Conservation (phyloP, 2,797 vertebrate genomes). For the Lagodon rhomboides region DNA sequence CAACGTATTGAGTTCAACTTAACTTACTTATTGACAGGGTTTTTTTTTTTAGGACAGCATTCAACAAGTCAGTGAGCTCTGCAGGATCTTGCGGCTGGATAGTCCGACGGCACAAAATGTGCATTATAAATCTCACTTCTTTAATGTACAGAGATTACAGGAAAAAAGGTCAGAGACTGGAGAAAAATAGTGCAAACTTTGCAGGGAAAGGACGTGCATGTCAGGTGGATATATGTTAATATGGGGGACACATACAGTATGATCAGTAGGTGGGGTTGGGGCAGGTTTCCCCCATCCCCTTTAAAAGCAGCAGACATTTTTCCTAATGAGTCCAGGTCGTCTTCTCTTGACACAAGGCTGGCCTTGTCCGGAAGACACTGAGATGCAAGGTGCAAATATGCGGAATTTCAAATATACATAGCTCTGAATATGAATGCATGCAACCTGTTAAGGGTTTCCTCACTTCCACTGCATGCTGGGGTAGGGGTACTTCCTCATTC, state of each 20-base stretch:
- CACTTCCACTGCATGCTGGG: not conserved
- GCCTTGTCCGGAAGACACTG: not conserved
- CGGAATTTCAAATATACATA: not conserved
- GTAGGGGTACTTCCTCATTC: too few species aligned
- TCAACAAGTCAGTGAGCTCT: not conserved
- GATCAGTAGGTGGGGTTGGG: conserved; percentile 15
- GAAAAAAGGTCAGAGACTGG: not conserved
- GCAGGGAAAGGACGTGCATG: not conserved
- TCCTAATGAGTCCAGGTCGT: not conserved
- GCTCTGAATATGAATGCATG: not conserved
- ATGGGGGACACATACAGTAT: conserved; percentile 37
- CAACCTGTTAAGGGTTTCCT: not conserved
- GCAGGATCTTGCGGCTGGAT: not conserved
- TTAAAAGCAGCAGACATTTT: conserved; percentile 9
- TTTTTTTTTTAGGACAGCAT: too few species aligned
- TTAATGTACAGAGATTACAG: not conserved
- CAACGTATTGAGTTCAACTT: too few species aligned
- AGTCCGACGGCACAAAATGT: not conserved
- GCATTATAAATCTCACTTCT: not conserved
- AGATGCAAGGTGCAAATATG: not conserved
- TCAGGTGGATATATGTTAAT: conserved; percentile 26
- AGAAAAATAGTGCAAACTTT: too few species aligned
- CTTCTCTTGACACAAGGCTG: not conserved
- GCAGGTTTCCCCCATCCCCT: conserved; percentile 8
- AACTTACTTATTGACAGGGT: too few species aligned